phyloP scores from a whole-genome alignment of 92 coral and sea anemone species.

The Metridium senile region DNA sequence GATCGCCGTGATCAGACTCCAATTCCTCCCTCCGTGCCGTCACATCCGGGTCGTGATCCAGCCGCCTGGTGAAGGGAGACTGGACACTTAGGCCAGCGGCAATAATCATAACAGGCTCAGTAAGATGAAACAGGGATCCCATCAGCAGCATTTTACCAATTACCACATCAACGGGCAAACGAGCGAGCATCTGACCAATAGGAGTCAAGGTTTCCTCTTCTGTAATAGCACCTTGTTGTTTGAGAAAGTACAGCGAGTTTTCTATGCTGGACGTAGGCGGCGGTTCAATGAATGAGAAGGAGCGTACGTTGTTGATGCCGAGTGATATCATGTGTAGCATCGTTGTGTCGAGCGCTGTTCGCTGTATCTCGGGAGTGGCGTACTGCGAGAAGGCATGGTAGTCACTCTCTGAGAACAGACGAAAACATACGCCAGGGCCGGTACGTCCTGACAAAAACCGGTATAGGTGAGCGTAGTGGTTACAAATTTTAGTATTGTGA shows the following conservation, averaged over 20 bases:
- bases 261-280: slow-evolving; percentile 93
- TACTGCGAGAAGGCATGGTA: slow-evolving; percentile 96
- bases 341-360: slow-evolving; percentile 89
- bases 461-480: too few relatives aligned
- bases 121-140: slow-evolving; percentile 97
- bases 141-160: slow-evolving; percentile 97
- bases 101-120: slow-evolving; percentile 91
- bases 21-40: slow-evolving; percentile 80
- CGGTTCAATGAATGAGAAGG: slow-evolving; percentile 93
- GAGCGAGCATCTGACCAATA: slow-evolving; percentile 92
- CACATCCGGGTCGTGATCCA: slow-evolving; percentile 95
- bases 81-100: slow-evolving; percentile 99
- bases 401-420: slow-evolving; percentile 88
- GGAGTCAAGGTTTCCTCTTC: slow-evolving; percentile 81
- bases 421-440: slow-evolving; percentile 98
- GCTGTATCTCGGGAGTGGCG: slow-evolving; percentile 98
- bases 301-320: slow-evolving; percentile 85
- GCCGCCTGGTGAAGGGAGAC: slow-evolving; percentile 96
- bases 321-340: slow-evolving; percentile 93
- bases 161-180: slow-evolving; percentile 95
- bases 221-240: slow-evolving; percentile 93
- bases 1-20: slow-evolving; percentile 99
- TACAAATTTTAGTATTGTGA: too few relatives aligned
- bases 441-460: slow-evolving; percentile 74
- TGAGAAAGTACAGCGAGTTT: slow-evolving; percentile 83